Conservation (phyloP, 2,113 vertebrate species). For the Apistogramma diplotaenia region DNA sequence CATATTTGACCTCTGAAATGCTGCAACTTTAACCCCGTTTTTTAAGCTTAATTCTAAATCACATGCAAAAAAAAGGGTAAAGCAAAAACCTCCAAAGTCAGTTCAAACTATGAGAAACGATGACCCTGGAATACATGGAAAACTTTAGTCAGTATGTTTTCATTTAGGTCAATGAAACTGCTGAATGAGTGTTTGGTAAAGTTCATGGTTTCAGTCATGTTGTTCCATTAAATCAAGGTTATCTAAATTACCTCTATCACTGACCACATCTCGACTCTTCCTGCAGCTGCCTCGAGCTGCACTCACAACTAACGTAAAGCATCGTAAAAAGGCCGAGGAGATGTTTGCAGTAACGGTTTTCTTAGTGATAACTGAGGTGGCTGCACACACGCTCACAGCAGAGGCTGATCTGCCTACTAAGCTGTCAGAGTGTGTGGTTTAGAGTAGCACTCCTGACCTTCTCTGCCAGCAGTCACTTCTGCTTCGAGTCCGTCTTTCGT, state of each 20-base stretch:
- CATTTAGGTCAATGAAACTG: neutral
- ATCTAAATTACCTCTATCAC: neutral
- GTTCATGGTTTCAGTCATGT: neutral
- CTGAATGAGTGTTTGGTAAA: neutral
- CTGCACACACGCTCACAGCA: neutral
- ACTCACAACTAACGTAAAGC: neutral
- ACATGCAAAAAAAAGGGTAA: neutral
- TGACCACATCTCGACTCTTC: neutral
- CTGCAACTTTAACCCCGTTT: neutral
- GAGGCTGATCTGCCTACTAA: neutral
- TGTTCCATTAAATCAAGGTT: neutral
- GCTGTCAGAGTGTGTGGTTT: constrained; percentile 1
- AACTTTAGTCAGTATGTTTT: neutral
- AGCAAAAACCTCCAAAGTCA: neutral
- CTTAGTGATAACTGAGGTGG: neutral
- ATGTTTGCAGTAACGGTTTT: neutral
- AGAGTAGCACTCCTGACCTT: constrained; percentile 32
- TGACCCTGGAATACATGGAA: neutral
- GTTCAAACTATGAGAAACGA: neutral
- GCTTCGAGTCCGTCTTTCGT: constrained; percentile 47
- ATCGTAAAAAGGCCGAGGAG: neutral
- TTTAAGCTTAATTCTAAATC: neutral
- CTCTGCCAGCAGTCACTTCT: constrained; percentile 44
- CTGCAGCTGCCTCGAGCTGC: neutral
- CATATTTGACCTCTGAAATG: neutral